Percentiles rank a stretch among this genome's conserved stretches.
phyloP scores from a whole-genome alignment of 2,113 vertebrate species.

The Anguilla japonica region DNA sequence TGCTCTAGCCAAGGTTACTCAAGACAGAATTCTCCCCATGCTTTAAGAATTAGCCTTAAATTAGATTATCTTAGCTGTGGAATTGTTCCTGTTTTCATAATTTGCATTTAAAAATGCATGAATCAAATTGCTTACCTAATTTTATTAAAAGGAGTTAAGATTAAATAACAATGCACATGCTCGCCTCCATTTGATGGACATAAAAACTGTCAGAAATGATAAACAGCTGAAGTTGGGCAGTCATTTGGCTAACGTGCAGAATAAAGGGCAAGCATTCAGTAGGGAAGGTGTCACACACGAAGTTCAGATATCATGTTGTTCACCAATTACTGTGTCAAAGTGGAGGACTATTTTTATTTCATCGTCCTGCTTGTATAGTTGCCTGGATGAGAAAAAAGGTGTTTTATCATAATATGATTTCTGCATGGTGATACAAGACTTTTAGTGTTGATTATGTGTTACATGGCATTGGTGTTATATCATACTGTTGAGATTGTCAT shows the following conservation, averaged over 20 bases:
- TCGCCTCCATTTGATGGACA: background rate
- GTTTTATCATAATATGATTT: background rate
- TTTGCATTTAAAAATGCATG: background rate
- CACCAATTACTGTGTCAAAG: background rate
- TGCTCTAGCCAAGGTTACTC: background rate
- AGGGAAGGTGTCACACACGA: background rate
- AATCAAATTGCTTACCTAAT: background rate
- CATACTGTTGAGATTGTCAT: background rate
- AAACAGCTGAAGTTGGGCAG: background rate
- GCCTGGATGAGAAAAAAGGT: background rate
- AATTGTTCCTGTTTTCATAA: background rate
- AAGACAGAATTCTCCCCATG: background rate
- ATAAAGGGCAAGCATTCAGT: background rate
- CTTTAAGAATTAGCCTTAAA: background rate
- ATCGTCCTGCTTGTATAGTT: background rate
- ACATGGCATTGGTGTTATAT: background rate
- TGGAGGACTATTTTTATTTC: background rate
- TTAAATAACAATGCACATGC: background rate
- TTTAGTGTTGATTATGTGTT: background rate
- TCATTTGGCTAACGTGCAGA: background rate
- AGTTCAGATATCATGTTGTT: background rate
- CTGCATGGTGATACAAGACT: background rate
- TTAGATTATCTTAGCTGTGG: background rate
- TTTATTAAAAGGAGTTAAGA: background rate
- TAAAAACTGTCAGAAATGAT: background rate